A percentile compares a stretch with the other conserved stretches of the same genome.
Evolutionary conservation across 2,113 vertebrate species (phyloP).

Genomic region (Gobiocypris rarus): DNA sequence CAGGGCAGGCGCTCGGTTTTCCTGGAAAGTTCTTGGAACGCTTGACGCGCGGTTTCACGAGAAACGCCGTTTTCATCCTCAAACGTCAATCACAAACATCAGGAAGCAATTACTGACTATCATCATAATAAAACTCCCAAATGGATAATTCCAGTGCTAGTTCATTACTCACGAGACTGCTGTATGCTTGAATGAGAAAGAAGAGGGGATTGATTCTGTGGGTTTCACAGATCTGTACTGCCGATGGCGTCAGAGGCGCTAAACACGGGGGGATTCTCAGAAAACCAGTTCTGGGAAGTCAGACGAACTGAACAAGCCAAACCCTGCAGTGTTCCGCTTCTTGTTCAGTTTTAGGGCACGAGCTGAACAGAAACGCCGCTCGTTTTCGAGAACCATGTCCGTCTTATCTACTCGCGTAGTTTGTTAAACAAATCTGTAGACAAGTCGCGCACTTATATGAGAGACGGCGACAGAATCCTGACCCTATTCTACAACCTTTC

Average conservation of each 20-base stretch:
- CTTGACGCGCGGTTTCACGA: conserved; percentile 11
- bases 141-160: conserved; percentile 1
- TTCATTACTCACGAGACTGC: conserved; percentile 16
- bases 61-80: conserved; percentile 11
- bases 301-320: conserved; percentile 73
- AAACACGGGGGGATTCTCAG: conserved; percentile 74
- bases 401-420: neutral
- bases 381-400: conserved; percentile 23
- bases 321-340: conserved; percentile 59
- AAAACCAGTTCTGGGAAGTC: conserved; percentile 80
- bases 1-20: conserved; percentile 38
- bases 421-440: neutral
- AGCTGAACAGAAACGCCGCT: conserved; percentile 35
- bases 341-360: conserved; percentile 29
- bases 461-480: neutral
- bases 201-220: conserved; percentile 27
- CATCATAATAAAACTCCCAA: conserved; percentile 21
- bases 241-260: conserved; percentile 76
- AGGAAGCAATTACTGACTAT: conserved; percentile 21
- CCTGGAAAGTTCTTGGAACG: conserved; percentile 62
- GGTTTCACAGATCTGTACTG: conserved; percentile 41
- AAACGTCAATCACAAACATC: conserved; percentile 33
- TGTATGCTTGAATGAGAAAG: conserved; percentile 5
- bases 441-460: neutral
- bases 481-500: neutral